Percentiles rank a stretch among this genome's conserved stretches.
These are phyloP conservation scores for Ichneumoninae sp. DNA, from an alignment of 2,888 invertebrate genomes.

Conservation along the genomic window DNA sequence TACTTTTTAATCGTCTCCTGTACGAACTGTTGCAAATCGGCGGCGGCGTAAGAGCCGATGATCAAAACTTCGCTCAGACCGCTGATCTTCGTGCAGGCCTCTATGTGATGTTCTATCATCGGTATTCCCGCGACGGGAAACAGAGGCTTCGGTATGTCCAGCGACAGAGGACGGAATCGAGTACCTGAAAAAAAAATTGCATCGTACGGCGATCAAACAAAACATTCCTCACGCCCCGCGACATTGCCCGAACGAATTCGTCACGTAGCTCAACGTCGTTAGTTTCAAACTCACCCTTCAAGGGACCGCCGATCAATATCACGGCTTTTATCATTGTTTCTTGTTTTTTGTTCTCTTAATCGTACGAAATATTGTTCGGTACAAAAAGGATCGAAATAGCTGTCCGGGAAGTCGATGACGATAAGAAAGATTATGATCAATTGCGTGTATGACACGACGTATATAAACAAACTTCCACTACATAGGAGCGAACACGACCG, in stretches of 20 bases:
- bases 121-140: slow-evolving; percentile 99
- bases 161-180: slow-evolving; percentile 96
- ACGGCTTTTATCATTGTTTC: slow-evolving; percentile 91
- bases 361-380: not conserved
- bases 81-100: slow-evolving; percentile 93
- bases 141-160: slow-evolving; percentile 98
- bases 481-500: not conserved
- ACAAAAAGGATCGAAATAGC: not conserved
- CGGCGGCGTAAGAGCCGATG: slow-evolving; percentile 95
- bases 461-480: slow-evolving; percentile 40
- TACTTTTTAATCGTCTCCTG: slow-evolving; percentile 87
- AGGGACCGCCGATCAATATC: slow-evolving; percentile 96
- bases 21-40: slow-evolving; percentile 94
- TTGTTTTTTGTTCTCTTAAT: slow-evolving; percentile 36
- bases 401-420: not conserved
- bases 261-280: not conserved
- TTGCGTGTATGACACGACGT: slow-evolving; percentile 52
- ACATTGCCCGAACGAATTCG: no score
- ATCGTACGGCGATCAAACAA: not conserved
- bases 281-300: slow-evolving; percentile 89
- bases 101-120: slow-evolving; percentile 98
- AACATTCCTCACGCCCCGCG: no score
- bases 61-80: slow-evolving; percentile 96
- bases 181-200: slow-evolving; percentile 89
- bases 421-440: slow-evolving; percentile 33